Evolutionary conservation across 2,113 vertebrate genomes (phyloP), one percentile per base, ranked within the genome.

Genomic region (Gallinago undulata): DNA sequence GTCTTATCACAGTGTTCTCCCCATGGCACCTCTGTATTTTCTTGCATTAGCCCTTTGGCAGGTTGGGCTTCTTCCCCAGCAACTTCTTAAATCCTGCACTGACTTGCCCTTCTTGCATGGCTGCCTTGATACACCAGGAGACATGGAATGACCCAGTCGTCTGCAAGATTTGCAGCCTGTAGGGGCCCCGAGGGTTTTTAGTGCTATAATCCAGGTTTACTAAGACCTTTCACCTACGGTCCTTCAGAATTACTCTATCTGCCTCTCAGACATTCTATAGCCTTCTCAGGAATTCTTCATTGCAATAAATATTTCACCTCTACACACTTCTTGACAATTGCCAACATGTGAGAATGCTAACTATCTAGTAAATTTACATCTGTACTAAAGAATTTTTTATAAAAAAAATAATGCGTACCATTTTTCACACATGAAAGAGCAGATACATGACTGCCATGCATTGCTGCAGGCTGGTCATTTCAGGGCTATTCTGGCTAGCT

Each of bases 11-110:
- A 89, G 15, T 56, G 66, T 77, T 84, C 11, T 70, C 63, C 27
- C 10, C 59, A 14, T 0, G 1, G 18, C 39, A 45, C 9, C 17
- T 70, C 53, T 9, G 1, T 2, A 1, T 86, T 74, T 86, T 37
- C 55, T 73, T n/a, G 28, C 62, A 19, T 23, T 24, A 41, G 6
- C 39, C 12, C 35, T 59, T 69, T 39, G 37, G 30, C 45, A 77
- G 41, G 24, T 19, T 17, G 27, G 15, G 19, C n/a, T 81, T 51
- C 47, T 48, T 50, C 13, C 55, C 68, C 3, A 64, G 4, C 24
- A 69, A 5, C 21, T 84, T 64, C 53, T 68, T 62, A 80, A 50
- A 19, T n/a, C 39, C 62, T 50, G 84, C 43, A 50, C 47, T 47
- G 89, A 76, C 57, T 68, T 57, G 31, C 21, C 28, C 28, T 72